Evolutionary conservation across 2,113 vertebrate genomes (phyloP).

Genomic region (Oxyura jamaicensis): DNA sequence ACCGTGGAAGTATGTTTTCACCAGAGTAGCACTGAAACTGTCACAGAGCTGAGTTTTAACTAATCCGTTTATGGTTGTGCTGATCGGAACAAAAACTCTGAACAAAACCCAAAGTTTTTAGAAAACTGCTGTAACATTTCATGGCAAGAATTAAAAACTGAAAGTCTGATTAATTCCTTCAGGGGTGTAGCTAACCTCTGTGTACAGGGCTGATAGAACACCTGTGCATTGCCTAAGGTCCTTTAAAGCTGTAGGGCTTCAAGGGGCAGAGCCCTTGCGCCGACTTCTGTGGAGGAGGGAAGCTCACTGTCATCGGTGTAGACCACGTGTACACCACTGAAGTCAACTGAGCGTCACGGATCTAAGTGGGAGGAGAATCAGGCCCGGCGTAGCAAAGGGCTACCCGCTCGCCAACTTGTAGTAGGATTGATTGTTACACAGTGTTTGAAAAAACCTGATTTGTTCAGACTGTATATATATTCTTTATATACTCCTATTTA

Average conservation of each 20-base stretch:
- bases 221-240: background rate
- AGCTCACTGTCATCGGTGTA: background rate
- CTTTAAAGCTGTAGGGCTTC: background rate
- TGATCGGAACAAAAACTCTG: background rate
- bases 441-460: conserved; percentile 70
- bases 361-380: conserved; percentile 27
- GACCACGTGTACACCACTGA: background rate
- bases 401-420: conserved; percentile 27
- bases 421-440: conserved; percentile 57
- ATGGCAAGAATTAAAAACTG: background rate
- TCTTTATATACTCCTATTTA: conserved; percentile 55
- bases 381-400: conserved; percentile 25
- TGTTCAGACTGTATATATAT: conserved; percentile 24
- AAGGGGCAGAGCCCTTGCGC: background rate
- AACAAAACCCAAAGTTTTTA: background rate
- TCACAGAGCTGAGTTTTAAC: conserved; percentile 4
- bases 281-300: background rate
- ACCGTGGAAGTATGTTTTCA: background rate
- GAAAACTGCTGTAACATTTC: conserved; percentile 27
- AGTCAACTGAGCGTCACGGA: background rate
- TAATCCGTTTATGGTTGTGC: background rate
- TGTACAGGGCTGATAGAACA: background rate
- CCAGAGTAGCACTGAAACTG: background rate
- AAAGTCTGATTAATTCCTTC: background rate
- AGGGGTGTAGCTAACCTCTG: background rate